Conservation (phyloP, 1,140 invertebrate genomes). For the Hirudo medicinalis region DNA sequence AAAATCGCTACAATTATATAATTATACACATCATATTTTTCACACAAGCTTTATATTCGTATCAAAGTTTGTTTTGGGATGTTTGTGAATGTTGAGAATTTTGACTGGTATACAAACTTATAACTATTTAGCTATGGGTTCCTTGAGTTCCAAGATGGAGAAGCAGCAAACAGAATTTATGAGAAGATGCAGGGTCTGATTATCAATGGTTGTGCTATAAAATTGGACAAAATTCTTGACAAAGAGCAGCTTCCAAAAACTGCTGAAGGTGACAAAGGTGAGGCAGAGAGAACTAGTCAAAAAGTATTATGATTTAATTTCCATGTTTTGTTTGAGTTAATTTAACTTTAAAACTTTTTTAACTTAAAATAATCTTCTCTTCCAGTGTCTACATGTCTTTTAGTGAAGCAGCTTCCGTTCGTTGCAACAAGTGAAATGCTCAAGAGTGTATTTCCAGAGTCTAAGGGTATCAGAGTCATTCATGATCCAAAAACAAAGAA, state of each 20-base stretch:
- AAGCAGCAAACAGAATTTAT: background rate
- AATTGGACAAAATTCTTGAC: background rate
- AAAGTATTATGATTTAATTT: no score
- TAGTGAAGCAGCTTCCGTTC: conserved; percentile 3
- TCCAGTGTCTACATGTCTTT: background rate
- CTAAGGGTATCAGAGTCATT: background rate
- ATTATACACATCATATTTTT: no score
- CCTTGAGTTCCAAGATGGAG: background rate
- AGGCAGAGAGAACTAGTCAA: background rate
- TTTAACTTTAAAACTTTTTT: background rate
- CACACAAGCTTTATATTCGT: no score
- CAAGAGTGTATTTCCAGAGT: background rate
- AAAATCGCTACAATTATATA: no score
- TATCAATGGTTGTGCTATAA: background rate
- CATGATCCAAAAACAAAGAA: conserved; percentile 3
- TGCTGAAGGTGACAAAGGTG: background rate
- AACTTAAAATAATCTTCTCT: background rate
- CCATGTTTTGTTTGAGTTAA: no score
- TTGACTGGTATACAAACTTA: background rate
- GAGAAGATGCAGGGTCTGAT: conserved; percentile 1
- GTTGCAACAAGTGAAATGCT: background rate
- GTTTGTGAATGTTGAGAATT: no score
- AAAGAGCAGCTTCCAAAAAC: background rate
- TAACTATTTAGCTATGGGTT: background rate
- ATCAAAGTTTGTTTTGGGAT: no score